Evolutionary conservation across 1,140 invertebrate species (phyloP).

Genomic region (Hyles euphorbiae): DNA sequence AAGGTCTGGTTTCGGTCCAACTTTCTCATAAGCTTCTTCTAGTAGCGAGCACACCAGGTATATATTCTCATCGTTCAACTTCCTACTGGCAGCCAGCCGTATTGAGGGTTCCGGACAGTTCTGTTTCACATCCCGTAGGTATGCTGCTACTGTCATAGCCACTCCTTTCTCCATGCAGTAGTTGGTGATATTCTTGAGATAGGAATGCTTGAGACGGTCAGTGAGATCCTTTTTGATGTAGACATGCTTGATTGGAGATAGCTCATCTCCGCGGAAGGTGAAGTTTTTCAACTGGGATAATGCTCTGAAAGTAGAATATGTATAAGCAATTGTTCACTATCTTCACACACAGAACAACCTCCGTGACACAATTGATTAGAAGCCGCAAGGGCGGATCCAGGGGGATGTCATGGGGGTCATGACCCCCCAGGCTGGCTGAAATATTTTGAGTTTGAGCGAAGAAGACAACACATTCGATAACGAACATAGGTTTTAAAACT

Average conservation of each 20-base stretch:
- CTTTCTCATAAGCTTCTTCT: constrained; percentile 61
- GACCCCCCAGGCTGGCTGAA: too few species aligned
- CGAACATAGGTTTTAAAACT: too few species aligned
- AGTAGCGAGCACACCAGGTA: constrained; percentile 54
- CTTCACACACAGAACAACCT: too few species aligned
- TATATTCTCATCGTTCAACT: constrained; percentile 77
- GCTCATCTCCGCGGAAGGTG: constrained; percentile 76
- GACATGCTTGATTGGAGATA: constrained; percentile 89
- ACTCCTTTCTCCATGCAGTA: constrained; percentile 79
- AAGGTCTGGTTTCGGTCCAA: constrained; percentile 43
- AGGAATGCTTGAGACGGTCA: constrained; percentile 70
- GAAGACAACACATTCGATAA: too few species aligned
- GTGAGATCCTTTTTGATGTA: constrained; percentile 76
- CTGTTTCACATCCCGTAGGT: constrained; percentile 79
- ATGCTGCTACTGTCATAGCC: constrained; percentile 79
- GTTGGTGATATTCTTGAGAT: constrained; percentile 78
- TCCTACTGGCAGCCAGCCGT: constrained; percentile 77
- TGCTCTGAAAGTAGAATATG: constrained; percentile 40
- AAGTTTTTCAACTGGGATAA: constrained; percentile 73
- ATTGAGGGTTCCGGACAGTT: constrained; percentile 80
- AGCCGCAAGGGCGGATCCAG: too few species aligned
- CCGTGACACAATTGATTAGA: too few species aligned
- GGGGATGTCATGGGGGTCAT: too few species aligned
- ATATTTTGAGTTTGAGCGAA: too few species aligned
- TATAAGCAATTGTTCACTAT: background rate